phyloP scores from a whole-genome alignment of 2,888 invertebrate genomes.

The Ditula angustiorana region DNA sequence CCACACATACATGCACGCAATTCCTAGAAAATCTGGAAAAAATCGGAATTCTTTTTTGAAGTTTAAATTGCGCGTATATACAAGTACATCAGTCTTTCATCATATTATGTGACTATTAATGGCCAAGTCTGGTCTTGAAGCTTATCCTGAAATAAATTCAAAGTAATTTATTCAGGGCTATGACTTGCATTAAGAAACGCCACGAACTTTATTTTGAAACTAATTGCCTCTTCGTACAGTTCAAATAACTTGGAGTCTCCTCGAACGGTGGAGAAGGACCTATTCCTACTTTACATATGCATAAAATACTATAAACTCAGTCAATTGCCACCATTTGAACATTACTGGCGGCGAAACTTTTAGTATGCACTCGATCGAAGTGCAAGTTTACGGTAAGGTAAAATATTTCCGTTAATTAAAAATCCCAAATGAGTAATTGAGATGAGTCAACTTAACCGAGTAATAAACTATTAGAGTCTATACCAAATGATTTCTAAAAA shows the following conservation, averaged over 20 bases:
- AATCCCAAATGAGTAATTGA: background rate
- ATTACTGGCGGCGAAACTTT: conserved; percentile 2
- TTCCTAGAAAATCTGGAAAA: no score
- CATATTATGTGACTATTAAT: background rate
- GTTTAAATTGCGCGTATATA: background rate
- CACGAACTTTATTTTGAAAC: conserved; percentile 11
- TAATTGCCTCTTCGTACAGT: conserved; percentile 9
- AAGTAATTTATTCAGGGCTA: conserved; percentile 2
- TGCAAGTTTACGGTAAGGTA: background rate
- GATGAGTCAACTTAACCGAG: background rate
- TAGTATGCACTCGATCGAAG: background rate
- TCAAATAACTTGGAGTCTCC: conserved; percentile 4
- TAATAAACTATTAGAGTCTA: no score
- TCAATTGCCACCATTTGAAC: background rate
- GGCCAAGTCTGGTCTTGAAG: background rate
- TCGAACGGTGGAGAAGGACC: background rate
- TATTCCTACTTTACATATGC: background rate
- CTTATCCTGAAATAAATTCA: background rate
- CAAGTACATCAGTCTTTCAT: background rate
- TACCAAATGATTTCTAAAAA: no score
- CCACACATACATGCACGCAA: background rate
- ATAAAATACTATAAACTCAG: conserved; percentile 9
- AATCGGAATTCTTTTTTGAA: no score
- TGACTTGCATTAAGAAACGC: background rate
- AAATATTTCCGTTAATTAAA: background rate